Base-by-base conservation (phyloP, 2,888 invertebrate genomes). In the Eupithecia subfuscata region DNA sequence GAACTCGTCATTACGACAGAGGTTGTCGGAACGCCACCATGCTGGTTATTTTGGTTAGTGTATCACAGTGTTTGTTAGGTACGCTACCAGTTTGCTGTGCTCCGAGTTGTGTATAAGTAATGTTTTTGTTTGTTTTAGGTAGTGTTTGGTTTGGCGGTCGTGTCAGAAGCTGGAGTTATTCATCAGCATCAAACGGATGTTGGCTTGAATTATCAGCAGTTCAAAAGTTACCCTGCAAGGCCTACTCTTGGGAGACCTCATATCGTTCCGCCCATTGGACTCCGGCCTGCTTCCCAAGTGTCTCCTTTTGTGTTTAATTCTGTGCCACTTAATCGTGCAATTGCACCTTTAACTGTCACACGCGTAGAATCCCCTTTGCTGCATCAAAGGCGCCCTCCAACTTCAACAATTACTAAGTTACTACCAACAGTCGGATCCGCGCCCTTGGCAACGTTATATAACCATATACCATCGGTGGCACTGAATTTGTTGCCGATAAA, bases 21-120 rank as follows among this genome's bases (percentile, higher is more conserved):
- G 82, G 76, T 81, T 79, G 80, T 82, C 79, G 72, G 77, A 78
- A 75, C 76, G 76, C 73, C 70, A 85, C 83, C 71, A 89, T 88
- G 87, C 82, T 85, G 74, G 63, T 78, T 71, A 60, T 86, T 75
- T 75, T 85, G 90, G 91, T 91, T 79, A 84, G 90, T 90, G 69
- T 12, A 43, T 67, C 12, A 25, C 14, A 14, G 68, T 68, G 60
- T 16, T 69, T 74, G 22, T 75, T 75, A 40, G 9, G n/a, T n/a
- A 18, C 69, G n/a, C 22, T 56, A 22, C 11, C 11, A 56, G 22
- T 22, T 56, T 22, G 56, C 12, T 40, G 73, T 60, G 37, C 65
- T n/a, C 16, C 16, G 12, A 56, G 43, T 37, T 40, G 37, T 45
- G 45, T 60, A n/a, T 67, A 14, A 25, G 16, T 48, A 67, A 73